phyloP scores from a whole-genome alignment of 2,113 vertebrate genomes.

The Acrocephalus kingi region DNA sequence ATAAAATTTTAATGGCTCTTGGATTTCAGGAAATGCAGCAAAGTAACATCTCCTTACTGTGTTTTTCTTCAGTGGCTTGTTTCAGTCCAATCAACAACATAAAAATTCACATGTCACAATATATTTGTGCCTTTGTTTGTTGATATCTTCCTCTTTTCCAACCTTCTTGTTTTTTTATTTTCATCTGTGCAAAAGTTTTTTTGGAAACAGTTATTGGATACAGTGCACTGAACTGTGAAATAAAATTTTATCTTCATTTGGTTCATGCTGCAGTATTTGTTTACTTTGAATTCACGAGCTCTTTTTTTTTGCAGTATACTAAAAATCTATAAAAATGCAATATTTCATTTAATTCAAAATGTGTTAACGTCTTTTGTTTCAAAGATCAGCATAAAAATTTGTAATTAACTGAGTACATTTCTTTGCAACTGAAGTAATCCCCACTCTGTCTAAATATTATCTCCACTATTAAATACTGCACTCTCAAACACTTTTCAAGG shows the following conservation, averaged over 20 bases:
- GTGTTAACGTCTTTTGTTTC: neutral
- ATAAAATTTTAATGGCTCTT: neutral
- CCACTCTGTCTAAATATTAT: neutral
- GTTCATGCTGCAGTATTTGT: neutral
- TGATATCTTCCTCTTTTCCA: neutral
- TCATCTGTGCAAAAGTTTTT: neutral
- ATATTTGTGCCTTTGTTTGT: neutral
- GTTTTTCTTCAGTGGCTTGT: neutral
- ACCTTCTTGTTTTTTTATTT: neutral
- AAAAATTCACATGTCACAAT: neutral
- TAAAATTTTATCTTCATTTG: constrained; percentile 19
- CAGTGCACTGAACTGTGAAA: constrained; percentile 5
- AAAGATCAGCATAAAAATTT: neutral
- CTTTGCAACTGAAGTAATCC: neutral
- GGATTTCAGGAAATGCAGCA: neutral
- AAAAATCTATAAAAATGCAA: neutral
- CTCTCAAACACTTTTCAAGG: neutral
- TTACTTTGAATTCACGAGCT: neutral
- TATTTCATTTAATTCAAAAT: neutral
- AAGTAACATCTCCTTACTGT: neutral
- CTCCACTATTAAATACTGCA: neutral
- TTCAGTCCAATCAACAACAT: neutral
- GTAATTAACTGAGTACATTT: neutral
- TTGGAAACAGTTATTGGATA: neutral
- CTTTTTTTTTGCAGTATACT: neutral